A percentile compares a stretch with the other conserved stretches of the same genome.
phyloP scores from a whole-genome alignment of 1,140 invertebrate genomes.

The Caerostris extrusa region DNA sequence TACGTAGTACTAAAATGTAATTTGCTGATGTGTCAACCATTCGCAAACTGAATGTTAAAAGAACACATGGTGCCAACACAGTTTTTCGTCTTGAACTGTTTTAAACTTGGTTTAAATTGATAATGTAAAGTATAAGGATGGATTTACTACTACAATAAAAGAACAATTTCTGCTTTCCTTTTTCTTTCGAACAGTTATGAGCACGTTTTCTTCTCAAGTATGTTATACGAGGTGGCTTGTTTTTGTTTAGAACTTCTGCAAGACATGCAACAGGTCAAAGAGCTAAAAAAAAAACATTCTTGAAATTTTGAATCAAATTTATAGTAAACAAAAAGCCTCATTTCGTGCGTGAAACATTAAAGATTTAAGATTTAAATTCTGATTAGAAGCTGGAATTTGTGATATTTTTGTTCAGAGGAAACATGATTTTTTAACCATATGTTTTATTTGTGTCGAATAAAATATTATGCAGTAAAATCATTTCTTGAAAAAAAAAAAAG shows the following conservation, averaged over 20 bases:
- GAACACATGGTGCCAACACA: neutral
- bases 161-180: neutral
- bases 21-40: conserved; percentile 14
- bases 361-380: too few relatives aligned
- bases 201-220: neutral
- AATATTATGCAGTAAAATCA: too few relatives aligned
- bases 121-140: neutral
- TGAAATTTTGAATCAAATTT: neutral
- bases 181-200: neutral
- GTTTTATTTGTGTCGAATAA: too few relatives aligned
- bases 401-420: too few relatives aligned
- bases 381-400: too few relatives aligned
- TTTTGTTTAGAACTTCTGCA: neutral
- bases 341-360: neutral
- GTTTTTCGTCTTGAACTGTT: neutral
- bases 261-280: neutral
- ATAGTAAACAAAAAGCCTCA: neutral
- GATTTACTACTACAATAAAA: neutral
- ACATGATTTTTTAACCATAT: too few relatives aligned
- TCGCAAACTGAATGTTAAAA: neutral
- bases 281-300: neutral
- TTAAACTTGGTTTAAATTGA: neutral
- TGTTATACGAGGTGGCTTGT: neutral
- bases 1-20: conserved; percentile 37
- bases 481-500: too few relatives aligned